Base-by-base conservation (phyloP, 2,888 invertebrate species). In the Heterodera filipjevi region DNA sequence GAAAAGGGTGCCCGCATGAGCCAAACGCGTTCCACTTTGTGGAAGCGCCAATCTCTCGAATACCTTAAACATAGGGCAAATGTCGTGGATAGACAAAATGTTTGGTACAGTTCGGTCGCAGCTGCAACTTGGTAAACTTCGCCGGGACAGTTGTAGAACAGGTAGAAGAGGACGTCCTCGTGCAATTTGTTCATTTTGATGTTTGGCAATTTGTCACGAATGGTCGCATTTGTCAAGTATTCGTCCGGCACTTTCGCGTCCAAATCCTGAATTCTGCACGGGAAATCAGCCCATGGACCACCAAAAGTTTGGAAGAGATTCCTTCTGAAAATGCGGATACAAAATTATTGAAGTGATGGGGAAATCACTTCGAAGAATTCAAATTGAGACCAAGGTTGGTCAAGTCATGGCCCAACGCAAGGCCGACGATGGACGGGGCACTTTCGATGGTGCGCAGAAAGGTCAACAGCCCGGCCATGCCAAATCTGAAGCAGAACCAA, bases 81-180 rank as follows among this genome's bases (percentile, higher is more conserved):
- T 0, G 22, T 2, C 39, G 6, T 75, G 71, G 16, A 80, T 39
- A 22, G 30, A 32, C 46, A 66, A 49, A 14, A 16, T 12, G 16
- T 49, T 49, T 3, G 64, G 32, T 70, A 88, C 87, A 88, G 81
- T 84, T 88, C 88, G 70, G 80, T 93, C 89, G 98, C 98, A 85
- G 97, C 97, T 89, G 95, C 95, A 89, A 98, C 92, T 92, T 99
- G 99, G 92, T 98, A 93, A 88, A 95, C 94, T 92, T 99, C 98
- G 88, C 97, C 96, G 90, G 95, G 95, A 92, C 95, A 97, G 92
- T 96, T 97, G 92, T 99, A 99, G 92, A 98, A 99, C 92, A 99
- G 93, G 92, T 95, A 99, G 92, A 99, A 99, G 89, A 99, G 93
- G 90, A 98, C 93, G 92, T 99, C 98, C 91, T 99, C 99, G 44